Percentiles rank a stretch among this genome's conserved stretches.
Evolutionary conservation across 2,888 invertebrate species (phyloP).

Genomic region (Colletes collaris): DNA sequence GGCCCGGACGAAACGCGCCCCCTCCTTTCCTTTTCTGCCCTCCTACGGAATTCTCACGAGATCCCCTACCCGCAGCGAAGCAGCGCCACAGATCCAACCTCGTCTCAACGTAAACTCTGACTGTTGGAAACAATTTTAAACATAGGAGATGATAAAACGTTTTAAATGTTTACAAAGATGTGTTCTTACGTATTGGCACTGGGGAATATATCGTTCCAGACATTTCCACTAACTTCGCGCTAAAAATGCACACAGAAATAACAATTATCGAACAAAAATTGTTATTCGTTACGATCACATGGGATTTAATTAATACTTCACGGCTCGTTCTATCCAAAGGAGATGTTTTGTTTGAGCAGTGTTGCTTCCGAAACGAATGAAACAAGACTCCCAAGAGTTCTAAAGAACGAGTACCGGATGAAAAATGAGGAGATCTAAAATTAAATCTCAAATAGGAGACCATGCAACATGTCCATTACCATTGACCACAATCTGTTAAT

Average conservation of each 20-base stretch:
- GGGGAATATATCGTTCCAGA: conserved; percentile 24
- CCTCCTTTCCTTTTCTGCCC: too few relatives aligned
- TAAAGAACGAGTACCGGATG: conserved; percentile 30
- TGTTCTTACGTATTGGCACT: conserved; percentile 38
- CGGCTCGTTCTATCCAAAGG: not conserved
- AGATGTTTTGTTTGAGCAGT: not conserved
- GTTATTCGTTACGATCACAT: not conserved
- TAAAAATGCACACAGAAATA: not conserved
- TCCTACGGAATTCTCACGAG: too few relatives aligned
- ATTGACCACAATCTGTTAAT: conserved; percentile 12
- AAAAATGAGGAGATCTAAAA: conserved; percentile 20
- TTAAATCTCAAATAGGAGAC: conserved; percentile 29
- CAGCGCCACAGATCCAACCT: too few relatives aligned
- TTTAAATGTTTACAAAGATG: not conserved
- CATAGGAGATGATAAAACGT: too few relatives aligned
- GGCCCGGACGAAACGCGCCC: too few relatives aligned
- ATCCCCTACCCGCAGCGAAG: too few relatives aligned
- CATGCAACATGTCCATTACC: conserved; percentile 15
- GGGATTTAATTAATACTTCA: not conserved
- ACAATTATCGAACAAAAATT: not conserved
- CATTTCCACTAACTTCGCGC: conserved; percentile 14
- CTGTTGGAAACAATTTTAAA: too few relatives aligned
- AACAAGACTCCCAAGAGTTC: not conserved
- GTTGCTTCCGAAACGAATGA: not conserved
- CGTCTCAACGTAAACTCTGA: too few relatives aligned